Conservation (phyloP, 35 echinoderm and acorn worm species). For the Apostichopus californicus region DNA sequence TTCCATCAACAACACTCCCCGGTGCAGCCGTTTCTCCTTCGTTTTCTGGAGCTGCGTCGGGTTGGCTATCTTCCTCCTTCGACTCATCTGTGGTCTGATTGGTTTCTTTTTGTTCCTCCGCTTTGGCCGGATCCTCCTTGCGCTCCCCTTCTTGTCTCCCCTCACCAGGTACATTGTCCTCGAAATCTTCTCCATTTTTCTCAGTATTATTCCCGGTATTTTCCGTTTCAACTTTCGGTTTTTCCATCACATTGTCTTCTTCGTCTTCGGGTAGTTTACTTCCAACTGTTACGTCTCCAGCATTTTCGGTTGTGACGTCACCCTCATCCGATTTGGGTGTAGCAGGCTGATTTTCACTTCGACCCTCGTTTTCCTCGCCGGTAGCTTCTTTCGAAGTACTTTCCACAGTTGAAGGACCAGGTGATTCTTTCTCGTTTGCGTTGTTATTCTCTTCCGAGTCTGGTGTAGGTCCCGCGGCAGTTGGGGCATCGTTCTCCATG, state of each 20-base stretch:
- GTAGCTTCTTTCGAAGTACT: constrained; percentile 28
- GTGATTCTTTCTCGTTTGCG: constrained; percentile 28
- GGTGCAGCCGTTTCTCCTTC: background rate
- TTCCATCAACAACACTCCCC: background rate
- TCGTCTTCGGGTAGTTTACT: background rate
- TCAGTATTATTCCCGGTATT: background rate
- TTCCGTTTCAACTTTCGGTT: background rate
- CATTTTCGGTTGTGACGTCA: constrained; percentile 16
- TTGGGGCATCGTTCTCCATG: constrained; percentile 54
- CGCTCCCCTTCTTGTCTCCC: background rate
- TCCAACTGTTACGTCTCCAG: constrained; percentile 27
- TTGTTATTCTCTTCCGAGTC: constrained; percentile 54
- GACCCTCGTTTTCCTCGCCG: background rate
- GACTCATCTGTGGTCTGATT: background rate
- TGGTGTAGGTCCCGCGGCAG: constrained; percentile 41
- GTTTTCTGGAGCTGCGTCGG: background rate
- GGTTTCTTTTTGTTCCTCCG: background rate
- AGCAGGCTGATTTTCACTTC: background rate
- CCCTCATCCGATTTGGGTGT: constrained; percentile 6
- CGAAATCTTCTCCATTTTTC: background rate
- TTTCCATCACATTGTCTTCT: background rate
- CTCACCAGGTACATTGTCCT: background rate
- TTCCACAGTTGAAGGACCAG: constrained; percentile 13
- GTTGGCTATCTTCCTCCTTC: background rate
- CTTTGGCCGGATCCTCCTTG: background rate